Percentiles rank a stretch among this genome's conserved stretches.
phyloP scores from a whole-genome alignment of 1,140 invertebrate genomes.

The Drosophila serrata region DNA sequence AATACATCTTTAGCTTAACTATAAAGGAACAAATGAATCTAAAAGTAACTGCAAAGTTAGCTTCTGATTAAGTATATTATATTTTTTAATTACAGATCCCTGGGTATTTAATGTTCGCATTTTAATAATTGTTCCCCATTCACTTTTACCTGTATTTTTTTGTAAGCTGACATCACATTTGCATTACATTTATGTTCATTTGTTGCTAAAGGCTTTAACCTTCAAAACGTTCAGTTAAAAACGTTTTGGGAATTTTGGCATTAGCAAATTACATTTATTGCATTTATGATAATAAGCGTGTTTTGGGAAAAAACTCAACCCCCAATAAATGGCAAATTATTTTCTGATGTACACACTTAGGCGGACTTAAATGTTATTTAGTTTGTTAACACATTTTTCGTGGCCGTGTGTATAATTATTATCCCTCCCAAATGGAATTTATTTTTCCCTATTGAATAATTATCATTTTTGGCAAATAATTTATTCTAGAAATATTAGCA shows the following conservation, averaged over 20 bases:
- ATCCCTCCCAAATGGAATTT: slow-evolving; percentile 22
- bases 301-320: slow-evolving; percentile 7
- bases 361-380: slow-evolving; percentile 36
- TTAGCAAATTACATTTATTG: slow-evolving; percentile 59
- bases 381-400: slow-evolving; percentile 43
- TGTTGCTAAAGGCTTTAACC: slow-evolving; percentile 8
- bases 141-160: not conserved
- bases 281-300: slow-evolving; percentile 34
- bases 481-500: slow-evolving; percentile 16
- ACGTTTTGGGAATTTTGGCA: slow-evolving; percentile 38
- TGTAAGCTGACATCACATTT: slow-evolving; percentile 16
- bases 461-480: slow-evolving; percentile 16
- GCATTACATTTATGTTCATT: slow-evolving; percentile 8
- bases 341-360: slow-evolving; percentile 22
- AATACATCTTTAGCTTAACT: too few species aligned
- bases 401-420: slow-evolving; percentile 28
- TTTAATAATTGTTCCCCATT: not conserved
- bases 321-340: slow-evolving; percentile 44
- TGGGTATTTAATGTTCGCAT: not conserved
- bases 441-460: slow-evolving; percentile 21
- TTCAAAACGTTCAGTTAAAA: slow-evolving; percentile 53
- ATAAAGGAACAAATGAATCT: too few species aligned
- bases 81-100: not conserved
- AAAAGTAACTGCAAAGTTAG: too few species aligned
- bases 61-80: too few species aligned